Percentiles rank a stretch among this genome's conserved stretches.
phyloP scores from a whole-genome alignment of 1,140 invertebrate species.

The Scylla paramamosain region DNA sequence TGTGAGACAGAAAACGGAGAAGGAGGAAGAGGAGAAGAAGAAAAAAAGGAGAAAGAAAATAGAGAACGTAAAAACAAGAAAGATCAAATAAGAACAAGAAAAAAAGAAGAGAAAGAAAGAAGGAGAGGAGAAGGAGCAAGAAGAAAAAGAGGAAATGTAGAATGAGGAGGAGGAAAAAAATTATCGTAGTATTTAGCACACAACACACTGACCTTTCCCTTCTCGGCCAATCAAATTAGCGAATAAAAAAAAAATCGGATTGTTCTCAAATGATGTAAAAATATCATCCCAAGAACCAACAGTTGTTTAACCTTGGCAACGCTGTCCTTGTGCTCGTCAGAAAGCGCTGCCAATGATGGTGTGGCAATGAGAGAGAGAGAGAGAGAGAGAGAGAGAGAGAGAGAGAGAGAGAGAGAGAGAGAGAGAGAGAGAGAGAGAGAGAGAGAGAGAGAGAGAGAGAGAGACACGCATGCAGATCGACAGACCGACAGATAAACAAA shows the following conservation, averaged over 20 bases:
- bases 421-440: slow-evolving; percentile 50
- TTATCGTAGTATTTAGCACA: too few species aligned
- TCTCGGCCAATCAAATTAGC: too few species aligned
- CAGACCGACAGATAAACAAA: background rate
- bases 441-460: slow-evolving; percentile 55
- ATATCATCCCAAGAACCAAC: too few species aligned
- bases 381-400: slow-evolving; percentile 51
- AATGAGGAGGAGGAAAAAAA: background rate
- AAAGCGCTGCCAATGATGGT: background rate
- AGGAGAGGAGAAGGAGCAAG: background rate
- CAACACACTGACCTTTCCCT: too few species aligned
- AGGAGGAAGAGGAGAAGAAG: background rate
- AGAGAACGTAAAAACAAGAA: background rate
- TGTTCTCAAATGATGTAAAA: too few species aligned
- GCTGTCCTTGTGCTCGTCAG: too few species aligned
- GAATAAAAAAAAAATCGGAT: too few species aligned
- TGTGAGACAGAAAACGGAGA: background rate
- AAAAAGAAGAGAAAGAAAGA: background rate
- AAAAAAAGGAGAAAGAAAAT: background rate
- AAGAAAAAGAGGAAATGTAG: background rate
- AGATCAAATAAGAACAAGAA: background rate
- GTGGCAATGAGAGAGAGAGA: slow-evolving; percentile 37
- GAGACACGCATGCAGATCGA: background rate
- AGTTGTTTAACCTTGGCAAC: too few species aligned
- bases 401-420: slow-evolving; percentile 57